A percentile compares a stretch with the other conserved stretches of the same genome.
phyloP scores from a whole-genome alignment of 2,113 vertebrate genomes.

The Cephalopholis sonnerati region DNA sequence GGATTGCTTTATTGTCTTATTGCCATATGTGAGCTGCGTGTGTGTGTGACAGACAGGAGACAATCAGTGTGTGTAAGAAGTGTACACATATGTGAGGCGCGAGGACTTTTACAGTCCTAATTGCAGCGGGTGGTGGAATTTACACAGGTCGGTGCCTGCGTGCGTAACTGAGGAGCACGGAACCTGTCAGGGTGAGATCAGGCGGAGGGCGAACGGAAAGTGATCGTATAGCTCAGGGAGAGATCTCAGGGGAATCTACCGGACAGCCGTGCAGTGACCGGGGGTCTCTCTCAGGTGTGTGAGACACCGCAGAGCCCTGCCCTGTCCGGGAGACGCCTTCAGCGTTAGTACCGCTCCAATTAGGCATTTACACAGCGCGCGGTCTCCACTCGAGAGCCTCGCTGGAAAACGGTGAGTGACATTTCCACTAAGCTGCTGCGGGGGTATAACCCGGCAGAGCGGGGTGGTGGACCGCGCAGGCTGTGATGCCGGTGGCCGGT shows the following conservation, averaged over 20 bases:
- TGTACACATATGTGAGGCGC: not conserved
- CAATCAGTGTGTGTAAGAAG: constrained; percentile 1
- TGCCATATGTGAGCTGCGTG: not conserved
- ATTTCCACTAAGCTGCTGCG: not conserved
- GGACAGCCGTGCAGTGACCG: not conserved
- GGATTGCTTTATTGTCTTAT: not conserved
- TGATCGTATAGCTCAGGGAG: not conserved
- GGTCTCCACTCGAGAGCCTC: not conserved
- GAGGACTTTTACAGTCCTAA: constrained; percentile 28
- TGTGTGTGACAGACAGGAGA: not conserved
- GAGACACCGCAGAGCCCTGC: constrained; percentile 29
- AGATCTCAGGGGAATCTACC: not conserved
- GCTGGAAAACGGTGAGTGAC: not conserved
- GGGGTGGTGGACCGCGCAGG: not conserved
- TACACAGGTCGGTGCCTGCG: constrained; percentile 19
- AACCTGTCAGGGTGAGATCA: not conserved
- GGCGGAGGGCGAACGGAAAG: not conserved
- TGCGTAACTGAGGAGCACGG: constrained; percentile 55
- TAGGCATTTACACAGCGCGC: constrained; percentile 10
- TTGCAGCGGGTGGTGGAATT: constrained; percentile 16
- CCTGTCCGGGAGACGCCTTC: constrained; percentile 22
- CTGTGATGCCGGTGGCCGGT: not conserved
- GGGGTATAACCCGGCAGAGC: not conserved
- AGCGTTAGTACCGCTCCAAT: constrained; percentile 11
- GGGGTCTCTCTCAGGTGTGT: constrained; percentile 42